These are phyloP conservation scores for Trichomycterus rosablanca DNA, from an alignment of 2,113 vertebrate genomes.

Conservation along the genomic window DNA sequence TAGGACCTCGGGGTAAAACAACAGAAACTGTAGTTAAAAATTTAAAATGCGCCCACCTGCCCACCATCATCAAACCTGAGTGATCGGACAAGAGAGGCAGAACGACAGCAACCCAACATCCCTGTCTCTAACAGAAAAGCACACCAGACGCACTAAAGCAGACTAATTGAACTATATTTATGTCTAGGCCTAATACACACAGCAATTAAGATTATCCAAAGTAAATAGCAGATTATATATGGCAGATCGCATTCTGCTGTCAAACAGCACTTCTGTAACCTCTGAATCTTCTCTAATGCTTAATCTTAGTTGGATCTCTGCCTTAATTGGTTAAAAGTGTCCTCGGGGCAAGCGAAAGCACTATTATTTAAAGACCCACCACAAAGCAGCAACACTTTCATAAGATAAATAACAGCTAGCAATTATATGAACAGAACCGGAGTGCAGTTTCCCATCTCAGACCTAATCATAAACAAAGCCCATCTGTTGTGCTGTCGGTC, in stretches of 20 bases:
- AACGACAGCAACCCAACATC: too few species aligned
- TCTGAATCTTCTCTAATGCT: conserved; percentile 65
- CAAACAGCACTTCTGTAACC: conserved; percentile 61
- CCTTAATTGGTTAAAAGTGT: conserved; percentile 77
- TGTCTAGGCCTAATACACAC: conserved; percentile 19
- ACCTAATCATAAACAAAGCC: conserved; percentile 71
- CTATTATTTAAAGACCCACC: conserved; percentile 68
- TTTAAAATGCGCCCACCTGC: too few species aligned
- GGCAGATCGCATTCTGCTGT: conserved; percentile 63
- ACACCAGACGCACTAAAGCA: not conserved
- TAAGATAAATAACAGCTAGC: conserved; percentile 72
- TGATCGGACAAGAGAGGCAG: too few species aligned
- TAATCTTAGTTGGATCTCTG: conserved; percentile 72
- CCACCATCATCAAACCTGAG: too few species aligned
- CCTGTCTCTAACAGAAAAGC: not conserved
- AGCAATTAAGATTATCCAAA: conserved; percentile 46
- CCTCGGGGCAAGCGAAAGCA: conserved; percentile 70
- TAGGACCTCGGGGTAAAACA: too few species aligned
- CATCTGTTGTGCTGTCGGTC: conserved; percentile 70
- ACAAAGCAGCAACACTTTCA: conserved; percentile 74
- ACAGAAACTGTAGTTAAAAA: too few species aligned
- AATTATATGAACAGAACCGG: conserved; percentile 73
- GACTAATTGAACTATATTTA: not conserved
- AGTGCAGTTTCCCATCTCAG: conserved; percentile 67
- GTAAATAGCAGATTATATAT: conserved; percentile 61